A percentile compares a stretch with the other conserved stretches of the same genome.
Conservation (phyloP, 2,888 invertebrate genomes). For the Epistrophe grossulariae region DNA sequence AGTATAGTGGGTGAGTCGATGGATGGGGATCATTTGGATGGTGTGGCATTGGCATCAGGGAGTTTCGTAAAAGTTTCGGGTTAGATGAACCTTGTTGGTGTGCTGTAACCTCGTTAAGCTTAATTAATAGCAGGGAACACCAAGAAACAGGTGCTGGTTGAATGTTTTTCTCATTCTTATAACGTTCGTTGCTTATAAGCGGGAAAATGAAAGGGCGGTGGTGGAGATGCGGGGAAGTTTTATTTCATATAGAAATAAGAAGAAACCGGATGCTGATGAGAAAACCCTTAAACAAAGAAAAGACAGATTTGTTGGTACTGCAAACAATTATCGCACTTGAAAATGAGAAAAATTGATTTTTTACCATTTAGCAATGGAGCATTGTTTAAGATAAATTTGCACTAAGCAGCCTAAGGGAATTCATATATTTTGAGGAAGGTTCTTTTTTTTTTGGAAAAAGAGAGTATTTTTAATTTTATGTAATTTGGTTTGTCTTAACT, state of each 20-base stretch:
- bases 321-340: conserved; percentile 55
- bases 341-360: conserved; percentile 69
- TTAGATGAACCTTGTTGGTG: conserved; percentile 78
- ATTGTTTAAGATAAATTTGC: conserved; percentile 53
- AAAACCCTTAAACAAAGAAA: conserved; percentile 52
- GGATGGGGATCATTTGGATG: conserved; percentile 25
- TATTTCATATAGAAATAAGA: not conserved
- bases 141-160: conserved; percentile 78
- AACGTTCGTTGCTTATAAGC: not conserved
- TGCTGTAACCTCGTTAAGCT: conserved; percentile 84
- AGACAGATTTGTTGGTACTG: conserved; percentile 56
- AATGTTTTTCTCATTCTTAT: conserved; percentile 69
- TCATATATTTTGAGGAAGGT: not conserved
- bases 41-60: conserved; percentile 36
- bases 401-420: conserved; percentile 26
- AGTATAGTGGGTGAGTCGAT: conserved; percentile 18
- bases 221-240: not conserved
- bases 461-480: no score
- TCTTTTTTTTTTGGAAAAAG: no score
- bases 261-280: conserved; percentile 15
- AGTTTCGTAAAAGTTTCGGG: conserved; percentile 60
- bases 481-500: no score
- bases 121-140: conserved; percentile 84
- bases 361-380: conserved; percentile 54
- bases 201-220: not conserved